Base-by-base conservation (phyloP, 2,113 vertebrate species). In the Enhydra lutris region DNA sequence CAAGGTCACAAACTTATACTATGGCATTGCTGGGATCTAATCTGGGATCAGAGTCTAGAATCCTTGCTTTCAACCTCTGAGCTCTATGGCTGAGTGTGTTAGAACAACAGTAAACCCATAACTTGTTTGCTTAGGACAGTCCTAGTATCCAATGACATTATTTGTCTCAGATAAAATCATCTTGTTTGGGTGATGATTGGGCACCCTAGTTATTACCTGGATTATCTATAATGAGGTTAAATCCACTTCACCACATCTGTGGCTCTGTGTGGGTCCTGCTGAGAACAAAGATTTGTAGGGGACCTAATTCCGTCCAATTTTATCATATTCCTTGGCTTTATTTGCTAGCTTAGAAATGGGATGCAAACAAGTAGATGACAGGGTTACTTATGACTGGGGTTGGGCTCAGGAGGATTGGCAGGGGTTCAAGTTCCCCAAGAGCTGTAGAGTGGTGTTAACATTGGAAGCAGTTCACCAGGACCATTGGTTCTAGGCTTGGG, bases 401-500 rank as follows among this genome's bases (percentile, higher is more conserved):
- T 42, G 73, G 69, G 47, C 47, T 81, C 63, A 15, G 78, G 76
- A 63, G 47, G 4, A 24, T n/a, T 7, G 52, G 9, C 1, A 65
- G 14, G n/a, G 4, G 24, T 18, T 18, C 21, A 15, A 2, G 39
- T 42, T 15, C 17, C 12, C 55, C 10, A 73, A 45, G 24, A 34
- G 4, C 15, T n/a, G 0, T 0, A 14, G 29, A 8, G 11, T 50
- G 36, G 14, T 4, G 8, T 11, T 4, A 23, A 65, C 8, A 0
- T 3, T 45, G n/a, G 15, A 11, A 31, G 7, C 34, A 42, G 47
- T 15, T 78, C 55, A 24, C 57, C 15, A 34, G 61, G 73, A 78
- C 18, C 20, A 17, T 6, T 8, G 21, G 11, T 14, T 74, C n/a
- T 0, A 21, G 34, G 50, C 39, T 31, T 59, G 6, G 23, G 17